Conservation (phyloP, 2,888 invertebrate species). For the Drosophila robusta region DNA sequence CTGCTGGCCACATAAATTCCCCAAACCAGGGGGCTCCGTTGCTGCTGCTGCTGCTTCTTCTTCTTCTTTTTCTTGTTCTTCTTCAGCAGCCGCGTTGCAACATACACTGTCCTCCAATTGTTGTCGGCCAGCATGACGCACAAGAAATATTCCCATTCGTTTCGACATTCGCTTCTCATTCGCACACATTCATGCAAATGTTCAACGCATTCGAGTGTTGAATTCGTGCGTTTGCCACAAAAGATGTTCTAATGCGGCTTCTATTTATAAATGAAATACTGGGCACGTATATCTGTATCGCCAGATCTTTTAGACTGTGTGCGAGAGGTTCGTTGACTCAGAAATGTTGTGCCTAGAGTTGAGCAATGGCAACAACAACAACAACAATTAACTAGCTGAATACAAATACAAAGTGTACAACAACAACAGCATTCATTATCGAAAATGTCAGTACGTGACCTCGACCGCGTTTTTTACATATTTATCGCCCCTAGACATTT, state of each 20-base stretch:
- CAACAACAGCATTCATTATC: constrained; percentile 34
- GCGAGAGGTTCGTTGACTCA: constrained; percentile 73
- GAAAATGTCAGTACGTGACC: constrained; percentile 80
- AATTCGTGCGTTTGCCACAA: constrained; percentile 50
- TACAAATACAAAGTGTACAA: constrained; percentile 39
- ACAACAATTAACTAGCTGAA: constrained; percentile 53
- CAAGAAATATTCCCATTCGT: constrained; percentile 1
- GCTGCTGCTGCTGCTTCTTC: not conserved
- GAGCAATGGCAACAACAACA: constrained; percentile 57
- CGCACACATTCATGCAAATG: constrained; percentile 61
- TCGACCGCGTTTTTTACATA: constrained; percentile 75
- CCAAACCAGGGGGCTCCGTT: constrained; percentile 13
- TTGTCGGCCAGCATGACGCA: constrained; percentile 55
- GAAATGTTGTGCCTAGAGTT: constrained; percentile 45
- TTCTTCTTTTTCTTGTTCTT: not conserved
- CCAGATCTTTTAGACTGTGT: constrained; percentile 41
- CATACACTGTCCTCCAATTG: constrained; percentile 61
- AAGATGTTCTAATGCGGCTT: constrained; percentile 67
- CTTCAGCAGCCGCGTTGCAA: constrained; percentile 33
- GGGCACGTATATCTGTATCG: constrained; percentile 63
- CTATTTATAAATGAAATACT: constrained; percentile 60
- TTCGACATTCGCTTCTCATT: constrained; percentile 15
- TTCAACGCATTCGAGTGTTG: constrained; percentile 12
- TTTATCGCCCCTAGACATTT: constrained; percentile 47
- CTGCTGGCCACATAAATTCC: constrained; percentile 46